phyloP scores from a whole-genome alignment of 2,888 invertebrate genomes.

The Drosophila fulvimacula region DNA sequence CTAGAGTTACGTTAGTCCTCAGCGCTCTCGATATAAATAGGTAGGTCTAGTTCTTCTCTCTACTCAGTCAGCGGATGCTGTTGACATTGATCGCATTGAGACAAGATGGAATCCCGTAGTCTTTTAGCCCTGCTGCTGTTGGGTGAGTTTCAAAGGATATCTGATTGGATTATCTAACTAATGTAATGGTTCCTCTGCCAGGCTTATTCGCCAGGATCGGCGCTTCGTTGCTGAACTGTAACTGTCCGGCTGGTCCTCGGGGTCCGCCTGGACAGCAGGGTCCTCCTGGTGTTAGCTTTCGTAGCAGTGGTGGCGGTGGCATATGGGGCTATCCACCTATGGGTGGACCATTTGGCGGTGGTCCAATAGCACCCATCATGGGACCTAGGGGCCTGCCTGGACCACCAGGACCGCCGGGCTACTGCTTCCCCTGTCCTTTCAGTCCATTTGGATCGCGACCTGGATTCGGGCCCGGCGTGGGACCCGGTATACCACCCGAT shows the following conservation, averaged over 20 bases:
- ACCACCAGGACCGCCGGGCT: slow-evolving; percentile 72
- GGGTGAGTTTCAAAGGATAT: slow-evolving; percentile 42
- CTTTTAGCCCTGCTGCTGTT: slow-evolving; percentile 44
- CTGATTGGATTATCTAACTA: neutral
- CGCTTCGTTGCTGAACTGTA: slow-evolving; percentile 67
- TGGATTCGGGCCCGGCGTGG: slow-evolving; percentile 6
- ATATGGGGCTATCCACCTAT: slow-evolving; percentile 59
- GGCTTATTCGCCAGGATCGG: slow-evolving; percentile 37
- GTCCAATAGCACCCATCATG: slow-evolving; percentile 33
- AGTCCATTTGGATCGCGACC: slow-evolving; percentile 24
- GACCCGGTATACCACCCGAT: slow-evolving; percentile 8
- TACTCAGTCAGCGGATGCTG: slow-evolving; percentile 44
- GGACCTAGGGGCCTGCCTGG: slow-evolving; percentile 67
- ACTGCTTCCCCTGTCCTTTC: slow-evolving; percentile 66
- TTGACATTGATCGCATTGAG: slow-evolving; percentile 63
- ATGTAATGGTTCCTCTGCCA: neutral
- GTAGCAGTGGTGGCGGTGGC: slow-evolving; percentile 12
- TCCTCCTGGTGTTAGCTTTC: slow-evolving; percentile 16
- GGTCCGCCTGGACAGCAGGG: slow-evolving; percentile 54
- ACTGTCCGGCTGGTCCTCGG: slow-evolving; percentile 64
- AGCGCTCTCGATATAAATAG: slow-evolving; percentile 52
- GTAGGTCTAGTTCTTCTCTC: neutral
- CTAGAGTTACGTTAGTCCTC: neutral
- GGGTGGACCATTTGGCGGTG: slow-evolving; percentile 43
- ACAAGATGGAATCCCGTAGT: slow-evolving; percentile 48